phyloP scores from a whole-genome alignment of 1,140 invertebrate genomes.

The Hypothenemus hampei region DNA sequence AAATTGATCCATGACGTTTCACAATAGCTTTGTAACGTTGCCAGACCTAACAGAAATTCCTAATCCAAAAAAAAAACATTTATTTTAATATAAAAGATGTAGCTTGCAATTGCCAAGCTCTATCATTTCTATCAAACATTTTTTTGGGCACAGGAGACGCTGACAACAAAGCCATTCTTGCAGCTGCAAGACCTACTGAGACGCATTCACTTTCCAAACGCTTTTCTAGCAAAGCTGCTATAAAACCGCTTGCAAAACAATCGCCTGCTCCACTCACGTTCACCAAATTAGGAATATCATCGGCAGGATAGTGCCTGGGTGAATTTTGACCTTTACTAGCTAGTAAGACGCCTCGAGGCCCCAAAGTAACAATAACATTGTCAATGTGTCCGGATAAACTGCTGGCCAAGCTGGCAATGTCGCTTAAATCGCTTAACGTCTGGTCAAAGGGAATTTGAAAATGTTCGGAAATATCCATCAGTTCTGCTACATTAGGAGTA shows the following conservation, averaged over 20 bases:
- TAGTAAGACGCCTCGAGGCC: constrained; percentile 52
- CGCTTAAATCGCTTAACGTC: constrained; percentile 34
- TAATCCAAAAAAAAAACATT: background rate
- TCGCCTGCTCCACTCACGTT: constrained; percentile 64
- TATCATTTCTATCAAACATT: background rate
- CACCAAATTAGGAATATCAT: constrained; percentile 46
- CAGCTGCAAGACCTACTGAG: constrained; percentile 52
- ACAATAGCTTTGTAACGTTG: no score
- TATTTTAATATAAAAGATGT: background rate
- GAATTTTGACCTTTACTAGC: constrained; percentile 37
- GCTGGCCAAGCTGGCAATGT: constrained; percentile 26
- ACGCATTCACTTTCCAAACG: constrained; percentile 49
- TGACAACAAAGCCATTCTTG: constrained; percentile 48
- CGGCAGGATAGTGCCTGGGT: constrained; percentile 48
- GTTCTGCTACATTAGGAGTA: constrained; percentile 70
- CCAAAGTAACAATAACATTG: constrained; percentile 56
- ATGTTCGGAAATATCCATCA: constrained; percentile 51
- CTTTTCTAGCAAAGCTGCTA: constrained; percentile 49
- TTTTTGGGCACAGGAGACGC: constrained; percentile 28
- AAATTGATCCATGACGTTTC: no score
- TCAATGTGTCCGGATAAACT: constrained; percentile 43
- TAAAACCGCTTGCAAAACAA: constrained; percentile 58
- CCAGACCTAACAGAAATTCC: no score
- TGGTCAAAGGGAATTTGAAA: constrained; percentile 29
- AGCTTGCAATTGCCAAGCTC: background rate